Evolutionary conservation across 1,140 invertebrate species (phyloP), one percentile per base, ranked within the genome.

Genomic region (Pachyrhynchus sulphureomaculatus): DNA sequence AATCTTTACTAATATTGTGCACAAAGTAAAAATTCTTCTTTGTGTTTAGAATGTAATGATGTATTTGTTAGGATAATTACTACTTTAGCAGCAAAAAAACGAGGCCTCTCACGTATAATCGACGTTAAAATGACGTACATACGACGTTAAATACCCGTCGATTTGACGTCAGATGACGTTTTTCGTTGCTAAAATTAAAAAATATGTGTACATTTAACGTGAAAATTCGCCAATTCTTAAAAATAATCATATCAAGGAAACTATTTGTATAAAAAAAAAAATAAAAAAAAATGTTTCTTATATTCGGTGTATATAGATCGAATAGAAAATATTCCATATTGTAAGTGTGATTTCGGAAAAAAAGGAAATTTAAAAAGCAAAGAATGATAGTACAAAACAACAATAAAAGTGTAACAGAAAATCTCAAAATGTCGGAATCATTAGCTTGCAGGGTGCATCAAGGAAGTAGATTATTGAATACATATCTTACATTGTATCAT

Each of bases 221-320:
- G 17, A 32, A 49, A 33, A 32, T 49, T 32, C 34, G 48, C 48
- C 41, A 55, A 55, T 55, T 42, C 52, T 44, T 23, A 55, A 42
- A 44, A 36, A 17, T 29, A 29, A 29, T 23, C 52, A 55, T 42
- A 42, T 55, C 52, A 44, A 55, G 18, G 26, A 48, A 29, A 47
- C 26, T 44, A 55, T 55, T 41, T 55, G 52, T 55, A 55, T 41
- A 55, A 41, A 36, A 23, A 55, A n/a, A n/a, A 49, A n/a, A n/a
- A n/a, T n/a, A n/a, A n/a, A n/a, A 49, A 9, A 29, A 29, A 29
- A 6, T 42, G 13, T 44, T 54, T 41, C 39, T 55, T 17, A 8
- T 55, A 24, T 55, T 55, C 52, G 37, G 52, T 55, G 52, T 54
- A 54, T 41, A 55, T 42, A 55, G 52, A 33, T 55, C 52, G 52